A percentile compares a stretch with the other conserved stretches of the same genome.
These are phyloP conservation scores for Coenobita brevimanus DNA, from an alignment of 1,140 invertebrate genomes.

Conservation along the genomic window DNA sequence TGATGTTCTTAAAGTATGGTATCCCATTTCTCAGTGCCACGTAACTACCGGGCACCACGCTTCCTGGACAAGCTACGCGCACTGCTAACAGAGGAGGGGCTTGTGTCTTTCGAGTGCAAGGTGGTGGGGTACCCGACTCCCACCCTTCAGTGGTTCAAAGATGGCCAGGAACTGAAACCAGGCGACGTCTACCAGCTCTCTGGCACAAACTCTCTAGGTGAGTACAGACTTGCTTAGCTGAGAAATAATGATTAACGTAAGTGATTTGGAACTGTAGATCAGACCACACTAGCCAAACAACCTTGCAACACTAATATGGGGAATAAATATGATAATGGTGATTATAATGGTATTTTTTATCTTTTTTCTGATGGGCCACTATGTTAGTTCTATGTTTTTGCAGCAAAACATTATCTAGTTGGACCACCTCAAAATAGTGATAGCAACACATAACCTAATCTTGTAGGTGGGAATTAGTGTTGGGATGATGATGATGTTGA, in stretches of 20 bases:
- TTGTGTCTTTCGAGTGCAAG: slow-evolving; percentile 94
- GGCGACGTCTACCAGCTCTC: slow-evolving; percentile 94
- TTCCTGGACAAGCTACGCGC: slow-evolving; percentile 92
- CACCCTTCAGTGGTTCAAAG: slow-evolving; percentile 90
- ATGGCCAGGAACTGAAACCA: slow-evolving; percentile 91
- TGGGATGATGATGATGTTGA: too few relatives aligned
- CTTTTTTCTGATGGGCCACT: too few relatives aligned
- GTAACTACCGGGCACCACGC: slow-evolving; percentile 89
- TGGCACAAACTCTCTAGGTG: slow-evolving; percentile 87
- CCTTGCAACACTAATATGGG: too few relatives aligned
- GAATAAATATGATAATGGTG: too few relatives aligned
- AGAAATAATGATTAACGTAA: background rate
- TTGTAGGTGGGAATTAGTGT: too few relatives aligned
- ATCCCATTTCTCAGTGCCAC: slow-evolving; percentile 84
- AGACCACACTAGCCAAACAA: too few relatives aligned
- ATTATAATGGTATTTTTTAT: too few relatives aligned
- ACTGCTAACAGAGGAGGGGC: slow-evolving; percentile 89
- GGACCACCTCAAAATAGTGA: too few relatives aligned
- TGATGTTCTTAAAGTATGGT: too few relatives aligned
- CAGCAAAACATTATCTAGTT: too few relatives aligned
- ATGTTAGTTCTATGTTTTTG: too few relatives aligned
- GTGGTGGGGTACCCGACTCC: slow-evolving; percentile 93
- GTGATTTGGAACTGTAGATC: background rate
- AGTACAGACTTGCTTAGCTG: background rate
- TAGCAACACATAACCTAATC: too few relatives aligned